Conservation (phyloP, 2,888 invertebrate genomes). For the Ceraclea dissimilis region DNA sequence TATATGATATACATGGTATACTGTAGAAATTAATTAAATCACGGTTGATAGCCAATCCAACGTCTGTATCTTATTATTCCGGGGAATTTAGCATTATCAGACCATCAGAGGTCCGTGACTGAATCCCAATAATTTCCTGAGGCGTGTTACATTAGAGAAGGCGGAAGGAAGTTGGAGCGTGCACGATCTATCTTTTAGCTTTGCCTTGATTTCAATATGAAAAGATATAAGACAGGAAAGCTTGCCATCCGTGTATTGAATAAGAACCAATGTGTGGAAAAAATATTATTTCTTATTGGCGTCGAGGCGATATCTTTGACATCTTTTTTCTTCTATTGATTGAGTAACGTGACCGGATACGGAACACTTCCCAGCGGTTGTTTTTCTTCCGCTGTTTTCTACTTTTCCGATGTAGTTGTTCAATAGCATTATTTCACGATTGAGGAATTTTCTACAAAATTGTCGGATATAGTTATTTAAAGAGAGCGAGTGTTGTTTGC, state of each 20-base stretch:
- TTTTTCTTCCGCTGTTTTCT: not conserved
- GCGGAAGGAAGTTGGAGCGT: slow-evolving; percentile 21
- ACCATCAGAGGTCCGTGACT: slow-evolving; percentile 12
- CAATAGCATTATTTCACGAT: not conserved
- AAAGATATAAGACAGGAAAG: not conserved
- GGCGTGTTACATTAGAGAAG: slow-evolving; percentile 7
- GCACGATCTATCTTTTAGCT: slow-evolving; percentile 3
- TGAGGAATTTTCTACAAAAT: not conserved
- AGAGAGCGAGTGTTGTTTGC: too few species aligned
- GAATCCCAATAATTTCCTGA: slow-evolving; percentile 23
- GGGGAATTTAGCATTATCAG: not conserved
- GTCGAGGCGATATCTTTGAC: not conserved
- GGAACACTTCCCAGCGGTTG: not conserved
- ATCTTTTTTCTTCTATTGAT: not conserved
- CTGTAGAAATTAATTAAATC: too few species aligned
- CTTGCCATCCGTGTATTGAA: not conserved
- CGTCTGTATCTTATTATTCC: not conserved
- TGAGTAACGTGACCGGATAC: slow-evolving; percentile 1
- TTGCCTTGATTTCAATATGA: slow-evolving; percentile 6
- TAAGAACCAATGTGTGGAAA: not conserved
- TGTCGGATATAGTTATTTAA: not conserved
- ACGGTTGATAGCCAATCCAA: not conserved
- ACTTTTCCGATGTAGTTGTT: not conserved
- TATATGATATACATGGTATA: too few species aligned
- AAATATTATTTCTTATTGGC: not conserved